Evolutionary conservation across 2,797 vertebrate genomes (phyloP).

Genomic region (Oreortyx pictus): DNA sequence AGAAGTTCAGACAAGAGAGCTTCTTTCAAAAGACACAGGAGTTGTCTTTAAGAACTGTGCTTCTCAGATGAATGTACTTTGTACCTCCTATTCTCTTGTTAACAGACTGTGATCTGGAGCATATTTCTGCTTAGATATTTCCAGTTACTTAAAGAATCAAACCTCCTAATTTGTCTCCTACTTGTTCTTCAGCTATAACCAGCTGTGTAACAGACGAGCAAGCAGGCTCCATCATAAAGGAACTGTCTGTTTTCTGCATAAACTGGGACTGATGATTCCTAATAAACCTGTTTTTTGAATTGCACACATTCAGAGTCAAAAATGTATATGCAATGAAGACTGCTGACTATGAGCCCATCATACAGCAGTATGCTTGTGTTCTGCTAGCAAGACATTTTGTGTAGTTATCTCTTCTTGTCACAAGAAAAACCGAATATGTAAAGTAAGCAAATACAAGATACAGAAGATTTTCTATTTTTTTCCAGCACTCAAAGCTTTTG

Average conservation of each 20-base stretch:
- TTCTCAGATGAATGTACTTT: not conserved
- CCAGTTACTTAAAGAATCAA: conserved; percentile 19
- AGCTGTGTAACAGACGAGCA: conserved; percentile 49
- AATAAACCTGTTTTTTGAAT: conserved; percentile 57
- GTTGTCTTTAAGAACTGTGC: not conserved
- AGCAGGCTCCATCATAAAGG: conserved; percentile 26
- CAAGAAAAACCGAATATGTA: conserved; percentile 5
- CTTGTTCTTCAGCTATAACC: conserved; percentile 36
- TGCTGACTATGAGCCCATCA: conserved; percentile 48
- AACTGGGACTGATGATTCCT: conserved; percentile 42
- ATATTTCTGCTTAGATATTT: conserved; percentile 25
- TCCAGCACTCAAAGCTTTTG: not conserved
- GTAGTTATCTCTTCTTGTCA: conserved; percentile 17
- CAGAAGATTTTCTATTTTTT: not conserved
- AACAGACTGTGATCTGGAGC: not conserved
- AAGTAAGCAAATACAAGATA: not conserved
- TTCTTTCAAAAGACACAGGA: not conserved
- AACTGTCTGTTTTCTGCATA: conserved; percentile 54
- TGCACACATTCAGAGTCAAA: conserved; percentile 19
- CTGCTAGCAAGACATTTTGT: conserved; percentile 14
- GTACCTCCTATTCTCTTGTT: not conserved
- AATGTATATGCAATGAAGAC: not conserved
- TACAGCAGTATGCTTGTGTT: not conserved
- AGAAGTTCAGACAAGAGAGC: not conserved
- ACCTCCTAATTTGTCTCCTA: conserved; percentile 23